Evolutionary conservation across 2,888 invertebrate species (phyloP).

Genomic region (Bhutanitis thaidina): DNA sequence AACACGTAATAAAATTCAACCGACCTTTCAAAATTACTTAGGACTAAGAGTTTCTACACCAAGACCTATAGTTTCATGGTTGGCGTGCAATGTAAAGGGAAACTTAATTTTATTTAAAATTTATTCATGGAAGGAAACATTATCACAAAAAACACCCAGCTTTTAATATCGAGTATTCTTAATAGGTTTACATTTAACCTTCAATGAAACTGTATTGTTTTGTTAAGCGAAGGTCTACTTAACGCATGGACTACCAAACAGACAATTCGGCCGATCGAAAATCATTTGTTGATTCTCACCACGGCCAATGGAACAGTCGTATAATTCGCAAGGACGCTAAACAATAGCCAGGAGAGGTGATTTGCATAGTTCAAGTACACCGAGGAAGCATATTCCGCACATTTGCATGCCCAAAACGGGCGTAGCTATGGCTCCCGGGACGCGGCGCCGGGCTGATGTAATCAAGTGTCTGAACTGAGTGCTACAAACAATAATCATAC

Average conservation of each 20-base stretch:
- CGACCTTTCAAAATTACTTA: too few relatives aligned
- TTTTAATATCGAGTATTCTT: background rate
- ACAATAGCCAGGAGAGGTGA: slow-evolving; percentile 69
- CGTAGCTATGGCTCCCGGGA: slow-evolving; percentile 45
- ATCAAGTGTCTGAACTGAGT: slow-evolving; percentile 42
- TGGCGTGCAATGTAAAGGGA: too few relatives aligned
- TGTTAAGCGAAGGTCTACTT: slow-evolving; percentile 20
- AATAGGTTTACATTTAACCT: background rate
- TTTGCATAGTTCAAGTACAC: slow-evolving; percentile 60
- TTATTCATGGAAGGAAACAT: too few relatives aligned
- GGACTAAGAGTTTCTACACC: too few relatives aligned
- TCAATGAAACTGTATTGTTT: slow-evolving; percentile 4
- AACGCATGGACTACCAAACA: slow-evolving; percentile 42
- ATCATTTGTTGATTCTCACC: slow-evolving; percentile 57
- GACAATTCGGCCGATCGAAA: slow-evolving; percentile 50
- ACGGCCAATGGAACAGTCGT: slow-evolving; percentile 51
- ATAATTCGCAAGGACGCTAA: slow-evolving; percentile 67
- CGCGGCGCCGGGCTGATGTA: slow-evolving; percentile 62
- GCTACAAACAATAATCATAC: slow-evolving; percentile 49
- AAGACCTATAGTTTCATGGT: too few relatives aligned
- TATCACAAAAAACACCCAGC: too few relatives aligned
- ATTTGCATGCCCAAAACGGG: slow-evolving; percentile 70
- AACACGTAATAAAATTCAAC: too few relatives aligned
- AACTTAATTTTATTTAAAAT: too few relatives aligned
- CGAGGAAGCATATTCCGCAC: slow-evolving; percentile 57